Conservation (phyloP, 2,797 vertebrate genomes). For the Echeneis naucrates region DNA sequence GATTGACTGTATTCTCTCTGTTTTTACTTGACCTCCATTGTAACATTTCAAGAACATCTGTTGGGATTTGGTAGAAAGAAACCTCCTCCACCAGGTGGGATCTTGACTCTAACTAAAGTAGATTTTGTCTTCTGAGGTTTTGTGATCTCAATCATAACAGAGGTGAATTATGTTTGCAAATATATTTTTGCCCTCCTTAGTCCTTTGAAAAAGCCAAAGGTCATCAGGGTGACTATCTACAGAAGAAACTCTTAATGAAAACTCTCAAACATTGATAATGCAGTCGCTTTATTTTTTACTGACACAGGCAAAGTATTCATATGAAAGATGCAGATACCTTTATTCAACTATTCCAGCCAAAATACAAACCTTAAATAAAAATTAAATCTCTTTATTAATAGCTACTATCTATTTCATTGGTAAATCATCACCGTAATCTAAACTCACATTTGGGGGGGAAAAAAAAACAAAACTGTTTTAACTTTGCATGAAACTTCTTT, state of each 20-base stretch:
- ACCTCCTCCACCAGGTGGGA: not conserved
- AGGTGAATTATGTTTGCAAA: too few relatives aligned
- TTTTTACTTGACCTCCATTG: too few relatives aligned
- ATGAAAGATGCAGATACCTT: not conserved
- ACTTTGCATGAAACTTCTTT: slow-evolving; percentile 11
- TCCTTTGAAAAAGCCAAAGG: not conserved
- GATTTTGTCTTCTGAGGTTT: too few relatives aligned
- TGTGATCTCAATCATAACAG: too few relatives aligned
- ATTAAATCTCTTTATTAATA: not conserved
- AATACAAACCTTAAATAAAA: not conserved
- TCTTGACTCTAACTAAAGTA: not conserved
- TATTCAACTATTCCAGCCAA: not conserved
- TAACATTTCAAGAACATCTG: too few relatives aligned
- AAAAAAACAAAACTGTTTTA: too few relatives aligned
- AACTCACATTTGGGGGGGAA: slow-evolving; percentile 7
- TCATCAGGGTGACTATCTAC: too few relatives aligned
- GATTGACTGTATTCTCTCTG: too few relatives aligned
- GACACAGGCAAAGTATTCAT: not conserved
- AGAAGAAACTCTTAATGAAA: not conserved
- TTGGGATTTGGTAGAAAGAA: too few relatives aligned
- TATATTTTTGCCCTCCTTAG: too few relatives aligned
- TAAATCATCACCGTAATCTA: slow-evolving; percentile 14
- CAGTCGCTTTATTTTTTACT: not conserved
- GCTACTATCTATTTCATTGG: not conserved
- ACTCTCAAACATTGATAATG: not conserved